Base-by-base conservation (phyloP, 2,113 vertebrate genomes). In the Mirza zaza region DNA sequence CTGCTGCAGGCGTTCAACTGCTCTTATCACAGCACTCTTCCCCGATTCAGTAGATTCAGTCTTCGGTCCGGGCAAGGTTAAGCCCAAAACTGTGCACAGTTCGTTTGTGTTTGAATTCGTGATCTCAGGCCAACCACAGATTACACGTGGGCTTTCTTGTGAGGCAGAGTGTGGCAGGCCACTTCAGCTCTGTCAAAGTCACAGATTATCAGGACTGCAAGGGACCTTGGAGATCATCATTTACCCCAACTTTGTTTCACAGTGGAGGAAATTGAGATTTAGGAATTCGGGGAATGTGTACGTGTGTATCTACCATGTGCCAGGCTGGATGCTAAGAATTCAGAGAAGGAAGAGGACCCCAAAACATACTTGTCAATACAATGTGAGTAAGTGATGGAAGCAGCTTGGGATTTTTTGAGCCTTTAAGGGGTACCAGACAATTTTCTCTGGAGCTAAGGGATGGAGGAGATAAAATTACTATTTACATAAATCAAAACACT, bases 231-330 rank as follows among this genome's bases (percentile, higher is more conserved):
- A 39, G 55, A 36, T 48, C 23, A 42, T 48, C 23, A 27, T 4
- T 32, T 11, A 42, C 18, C 32, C 4, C 70, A 36, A 14, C 21
- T 55, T 27, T 61, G 50, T 9, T 77, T 80, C 63, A 36, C 81
- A 29, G 36, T 8, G 34, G 61, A 73, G 57, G 14, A 82, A 57
- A 86, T 0, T 0, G 61, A 76, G 70, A 17, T 13, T 32, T 80
- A 20, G 48, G 76, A 84, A 42, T n/a, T n/a, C 20, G 21, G 29
- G 25, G 61, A 73, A 21, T 11, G 18, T 29, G 32, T 15, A 14
- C 0, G 0, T 39, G 55, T 71, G 45, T 15, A 20, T 18, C 52
- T 57, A 4, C 0, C 12, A 18, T 3, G 21, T 34, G 34, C 39
- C 18, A n/a, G 87, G 39, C 13, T n/a, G 27, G 32, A 25, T 34